phyloP scores from a whole-genome alignment of 2,888 invertebrate species.

The Drosophila algonquin region DNA sequence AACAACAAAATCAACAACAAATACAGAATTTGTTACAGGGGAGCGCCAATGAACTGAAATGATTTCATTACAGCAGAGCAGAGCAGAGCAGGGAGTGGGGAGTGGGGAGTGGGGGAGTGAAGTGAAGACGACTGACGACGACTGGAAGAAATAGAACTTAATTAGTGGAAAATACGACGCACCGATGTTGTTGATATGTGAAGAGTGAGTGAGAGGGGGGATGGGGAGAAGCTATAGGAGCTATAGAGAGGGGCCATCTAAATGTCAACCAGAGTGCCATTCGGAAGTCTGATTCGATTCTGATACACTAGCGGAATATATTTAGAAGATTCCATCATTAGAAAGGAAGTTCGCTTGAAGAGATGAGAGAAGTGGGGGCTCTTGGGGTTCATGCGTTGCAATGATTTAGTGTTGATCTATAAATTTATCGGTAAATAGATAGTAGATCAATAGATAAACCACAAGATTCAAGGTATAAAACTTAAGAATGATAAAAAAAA shows the following conservation, averaged over 20 bases:
- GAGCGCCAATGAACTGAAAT: conserved; percentile 76
- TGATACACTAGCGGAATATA: conserved; percentile 19
- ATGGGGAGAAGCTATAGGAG: conserved; percentile 11
- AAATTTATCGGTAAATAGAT: too few species aligned
- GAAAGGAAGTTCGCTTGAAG: not conserved
- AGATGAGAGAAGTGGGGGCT: not conserved
- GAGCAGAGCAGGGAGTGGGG: conserved; percentile 20
- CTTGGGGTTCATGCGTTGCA: not conserved
- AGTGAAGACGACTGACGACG: conserved; percentile 21
- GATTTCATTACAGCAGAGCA: conserved; percentile 58
- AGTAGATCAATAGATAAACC: too few species aligned
- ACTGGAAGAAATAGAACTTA: conserved; percentile 66
- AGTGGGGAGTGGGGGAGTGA: not conserved
- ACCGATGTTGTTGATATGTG: conserved; percentile 28
- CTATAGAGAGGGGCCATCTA: conserved; percentile 21
- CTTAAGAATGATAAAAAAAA: too few species aligned
- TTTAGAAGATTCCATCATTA: conserved; percentile 14
- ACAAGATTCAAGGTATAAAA: too few species aligned
- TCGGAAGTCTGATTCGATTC: conserved; percentile 5
- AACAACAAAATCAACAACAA: conserved; percentile 28
- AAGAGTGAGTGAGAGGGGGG: conserved; percentile 1
- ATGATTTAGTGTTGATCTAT: not conserved
- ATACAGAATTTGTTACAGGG: conserved; percentile 26
- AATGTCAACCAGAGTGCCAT: conserved; percentile 14
- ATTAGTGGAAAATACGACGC: conserved; percentile 56